Evolutionary conservation across 2,888 invertebrate species (phyloP).

Genomic region (Ectemnius cavifrons): DNA sequence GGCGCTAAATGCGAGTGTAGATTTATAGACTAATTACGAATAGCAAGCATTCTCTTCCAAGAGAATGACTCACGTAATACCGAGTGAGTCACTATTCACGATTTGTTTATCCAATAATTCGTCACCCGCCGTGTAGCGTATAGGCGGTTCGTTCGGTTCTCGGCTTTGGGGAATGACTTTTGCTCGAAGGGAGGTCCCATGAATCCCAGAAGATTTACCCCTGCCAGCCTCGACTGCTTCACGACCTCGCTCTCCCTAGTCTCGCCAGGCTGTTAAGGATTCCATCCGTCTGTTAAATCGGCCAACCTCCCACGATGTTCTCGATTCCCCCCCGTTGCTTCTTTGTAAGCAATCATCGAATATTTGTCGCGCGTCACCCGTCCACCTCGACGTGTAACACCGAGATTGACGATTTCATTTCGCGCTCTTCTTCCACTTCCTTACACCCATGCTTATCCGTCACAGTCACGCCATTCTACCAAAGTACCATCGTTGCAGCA

Average conservation of each 20-base stretch:
- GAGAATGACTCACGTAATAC: too few relatives aligned
- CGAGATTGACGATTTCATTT: neutral
- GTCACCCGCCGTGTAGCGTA: constrained; percentile 2
- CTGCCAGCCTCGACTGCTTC: too few relatives aligned
- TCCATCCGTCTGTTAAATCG: constrained; percentile 30
- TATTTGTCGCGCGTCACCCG: constrained; percentile 13
- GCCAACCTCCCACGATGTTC: constrained; percentile 22
- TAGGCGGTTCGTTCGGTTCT: constrained; percentile 31
- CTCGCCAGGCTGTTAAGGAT: constrained; percentile 23
- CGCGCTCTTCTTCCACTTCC: neutral
- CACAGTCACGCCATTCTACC: neutral
- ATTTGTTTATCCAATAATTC: constrained; percentile 25
- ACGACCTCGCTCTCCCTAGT: constrained; percentile 3
- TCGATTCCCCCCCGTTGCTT: constrained; percentile 19
- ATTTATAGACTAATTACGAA: too few relatives aligned
- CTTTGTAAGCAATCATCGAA: constrained; percentile 17
- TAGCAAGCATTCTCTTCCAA: too few relatives aligned
- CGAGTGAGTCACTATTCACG: constrained; percentile 5
- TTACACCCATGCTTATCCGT: neutral
- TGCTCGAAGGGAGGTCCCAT: constrained; percentile 3
- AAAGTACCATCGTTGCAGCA: too few relatives aligned
- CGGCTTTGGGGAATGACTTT: constrained; percentile 9
- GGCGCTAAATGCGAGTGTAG: too few relatives aligned
- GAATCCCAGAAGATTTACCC: constrained; percentile 21
- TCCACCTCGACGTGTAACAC: neutral